phyloP scores from a whole-genome alignment of 2,888 invertebrate species.

The Helobdella robusta region DNA sequence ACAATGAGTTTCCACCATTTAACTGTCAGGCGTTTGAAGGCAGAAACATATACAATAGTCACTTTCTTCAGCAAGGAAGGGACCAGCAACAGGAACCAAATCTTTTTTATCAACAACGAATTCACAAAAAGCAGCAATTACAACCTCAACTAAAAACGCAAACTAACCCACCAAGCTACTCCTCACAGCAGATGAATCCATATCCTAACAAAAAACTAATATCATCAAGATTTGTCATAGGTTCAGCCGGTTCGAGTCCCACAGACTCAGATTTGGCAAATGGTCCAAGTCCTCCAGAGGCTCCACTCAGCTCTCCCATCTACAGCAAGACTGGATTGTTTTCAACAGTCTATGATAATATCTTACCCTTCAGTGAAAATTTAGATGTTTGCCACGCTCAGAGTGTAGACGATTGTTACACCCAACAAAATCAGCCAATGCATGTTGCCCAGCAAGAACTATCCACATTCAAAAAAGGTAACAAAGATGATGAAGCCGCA shows the following conservation, averaged over 20 bases:
- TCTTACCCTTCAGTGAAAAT: too few relatives aligned
- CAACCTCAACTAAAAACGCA: background rate
- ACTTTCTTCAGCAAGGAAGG: too few relatives aligned
- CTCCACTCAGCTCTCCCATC: background rate
- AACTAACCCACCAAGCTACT: background rate
- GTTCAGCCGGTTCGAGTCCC: slow-evolving; percentile 21
- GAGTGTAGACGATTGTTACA: background rate
- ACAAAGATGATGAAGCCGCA: background rate
- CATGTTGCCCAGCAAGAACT: background rate
- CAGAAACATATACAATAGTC: too few relatives aligned
- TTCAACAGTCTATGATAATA: too few relatives aligned
- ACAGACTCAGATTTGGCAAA: slow-evolving; percentile 12
- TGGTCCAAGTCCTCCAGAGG: slow-evolving; percentile 8
- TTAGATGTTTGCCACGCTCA: background rate
- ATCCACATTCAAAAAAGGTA: background rate
- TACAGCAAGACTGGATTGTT: slow-evolving; percentile 1
- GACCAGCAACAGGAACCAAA: too few relatives aligned
- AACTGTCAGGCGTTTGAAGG: too few relatives aligned
- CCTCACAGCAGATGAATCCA: too few relatives aligned
- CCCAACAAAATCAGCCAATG: background rate
- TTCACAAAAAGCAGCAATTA: background rate
- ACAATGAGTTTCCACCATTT: too few relatives aligned
- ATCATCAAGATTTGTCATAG: background rate
- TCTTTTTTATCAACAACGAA: too few relatives aligned
- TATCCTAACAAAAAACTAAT: background rate